Percentiles rank a stretch among this genome's conserved stretches.
Conservation (phyloP, 2,888 invertebrate species). For the Auanema freiburgensis region DNA sequence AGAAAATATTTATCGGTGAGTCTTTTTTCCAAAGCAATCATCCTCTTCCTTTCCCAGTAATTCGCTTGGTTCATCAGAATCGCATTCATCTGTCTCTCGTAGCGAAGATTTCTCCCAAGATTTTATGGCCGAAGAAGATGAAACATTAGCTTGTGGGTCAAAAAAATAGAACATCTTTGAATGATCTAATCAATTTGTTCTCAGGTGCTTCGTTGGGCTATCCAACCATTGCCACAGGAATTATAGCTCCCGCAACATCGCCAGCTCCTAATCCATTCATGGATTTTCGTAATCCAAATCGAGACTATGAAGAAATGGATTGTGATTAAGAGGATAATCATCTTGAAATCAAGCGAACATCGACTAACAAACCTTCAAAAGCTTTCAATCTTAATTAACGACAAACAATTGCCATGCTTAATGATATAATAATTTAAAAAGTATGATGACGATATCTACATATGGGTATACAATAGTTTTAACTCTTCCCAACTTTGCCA, state of each 20-base stretch:
- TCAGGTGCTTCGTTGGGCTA: not conserved
- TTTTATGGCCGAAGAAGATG: conserved; percentile 42
- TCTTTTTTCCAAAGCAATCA: not conserved
- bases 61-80: conserved; percentile 38
- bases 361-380: too few species aligned
- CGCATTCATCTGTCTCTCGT: conserved; percentile 38
- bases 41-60: not conserved
- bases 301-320: conserved; percentile 37
- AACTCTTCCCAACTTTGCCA: too few species aligned
- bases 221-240: not conserved
- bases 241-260: conserved; percentile 9
- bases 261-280: conserved; percentile 36
- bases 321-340: conserved; percentile 22
- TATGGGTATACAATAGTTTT: too few species aligned
- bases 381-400: too few species aligned
- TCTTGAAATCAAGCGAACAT: too few species aligned
- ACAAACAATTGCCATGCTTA: too few species aligned
- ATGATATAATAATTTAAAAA: too few species aligned
- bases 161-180: not conserved
- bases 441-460: too few species aligned
- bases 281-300: conserved; percentile 27
- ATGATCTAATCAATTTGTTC: not conserved
- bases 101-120: conserved; percentile 39
- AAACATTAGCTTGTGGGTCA: conserved; percentile 14
- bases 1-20: conserved; percentile 31